Base-by-base conservation (phyloP, 2,888 invertebrate species). In the Sinodicranocentrus sp. region DNA sequence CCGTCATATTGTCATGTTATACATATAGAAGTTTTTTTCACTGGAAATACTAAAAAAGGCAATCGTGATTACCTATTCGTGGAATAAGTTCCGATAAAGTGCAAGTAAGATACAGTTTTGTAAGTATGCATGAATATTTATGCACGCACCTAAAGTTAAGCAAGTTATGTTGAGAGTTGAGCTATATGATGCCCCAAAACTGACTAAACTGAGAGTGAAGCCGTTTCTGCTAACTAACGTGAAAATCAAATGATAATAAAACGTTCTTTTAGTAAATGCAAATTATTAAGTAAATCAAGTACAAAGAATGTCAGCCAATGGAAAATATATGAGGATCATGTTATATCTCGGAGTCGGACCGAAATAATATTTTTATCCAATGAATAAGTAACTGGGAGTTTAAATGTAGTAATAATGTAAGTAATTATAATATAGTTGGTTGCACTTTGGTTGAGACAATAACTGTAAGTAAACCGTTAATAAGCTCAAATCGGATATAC, bases 361-460 rank as follows among this genome's bases (percentile, higher is more conserved):
- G 76, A 39, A 68, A 39, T 43, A 54, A 61, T 77, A 54, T 77
- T 68, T 43, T 54, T 54, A 76, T 76, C 63, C 61, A 73, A 73
- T 76, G 5, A 33, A 33, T 33, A 59, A 23, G 25, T 23, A 59
- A 59, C 5, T 26, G 2, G 59, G 23, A 15, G 2, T 59, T 59
- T 23, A 10, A 25, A 1, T 59, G n/a, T 44, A 21, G 61, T 71
- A 48, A 71, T 71, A 70, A 63, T 59, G 63, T 71, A 78, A 33
- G 54, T 57, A 77, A 65, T 43, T 54, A 39, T 82, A 82, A 71
- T 68, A 82, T 82, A 59, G 67, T 65, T 73, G 82, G 82, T 82
- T 82, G 82, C 82, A 82, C 82, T 82, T 82, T 82, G 82, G 75
- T 82, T 82, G 75, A 76, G 82, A 75, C 73, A 72, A 48, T 39